A percentile compares a stretch with the other conserved stretches of the same genome.
These are phyloP conservation scores for Tragelaphus scriptus DNA, from an alignment of 2,113 vertebrate genomes.

Conservation along the genomic window DNA sequence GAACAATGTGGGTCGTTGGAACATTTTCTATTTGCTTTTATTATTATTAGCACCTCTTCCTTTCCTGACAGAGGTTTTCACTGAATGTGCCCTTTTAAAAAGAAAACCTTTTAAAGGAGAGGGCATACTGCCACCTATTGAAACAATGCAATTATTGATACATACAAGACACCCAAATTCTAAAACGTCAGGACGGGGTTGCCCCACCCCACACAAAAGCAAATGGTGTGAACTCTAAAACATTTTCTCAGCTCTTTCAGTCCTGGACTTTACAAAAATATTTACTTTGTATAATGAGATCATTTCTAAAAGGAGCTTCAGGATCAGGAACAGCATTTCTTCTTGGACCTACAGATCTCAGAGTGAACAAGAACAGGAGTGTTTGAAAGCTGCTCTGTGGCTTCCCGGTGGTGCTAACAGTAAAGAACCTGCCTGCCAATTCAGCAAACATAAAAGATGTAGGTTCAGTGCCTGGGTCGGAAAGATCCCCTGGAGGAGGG, in stretches of 20 bases:
- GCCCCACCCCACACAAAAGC: neutral
- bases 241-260: neutral
- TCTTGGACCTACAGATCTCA: neutral
- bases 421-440: neutral
- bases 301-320: neutral
- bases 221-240: neutral
- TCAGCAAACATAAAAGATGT: neutral
- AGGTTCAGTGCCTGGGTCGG: neutral
- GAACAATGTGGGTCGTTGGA: neutral
- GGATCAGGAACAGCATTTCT: neutral
- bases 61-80: neutral
- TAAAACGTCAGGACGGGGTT: neutral
- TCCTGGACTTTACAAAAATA: neutral
- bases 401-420: neutral
- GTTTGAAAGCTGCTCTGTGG: neutral
- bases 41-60: no score
- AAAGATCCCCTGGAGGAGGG: neutral
- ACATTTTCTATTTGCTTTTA: neutral
- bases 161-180: neutral
- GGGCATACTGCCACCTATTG: conserved; percentile 58
- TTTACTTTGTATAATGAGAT: neutral
- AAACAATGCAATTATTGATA: neutral
- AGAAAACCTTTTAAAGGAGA: neutral
- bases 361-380: neutral
- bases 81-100: neutral